Conservation (phyloP, 2,113 vertebrate genomes). For the Pungitius pungitius region DNA sequence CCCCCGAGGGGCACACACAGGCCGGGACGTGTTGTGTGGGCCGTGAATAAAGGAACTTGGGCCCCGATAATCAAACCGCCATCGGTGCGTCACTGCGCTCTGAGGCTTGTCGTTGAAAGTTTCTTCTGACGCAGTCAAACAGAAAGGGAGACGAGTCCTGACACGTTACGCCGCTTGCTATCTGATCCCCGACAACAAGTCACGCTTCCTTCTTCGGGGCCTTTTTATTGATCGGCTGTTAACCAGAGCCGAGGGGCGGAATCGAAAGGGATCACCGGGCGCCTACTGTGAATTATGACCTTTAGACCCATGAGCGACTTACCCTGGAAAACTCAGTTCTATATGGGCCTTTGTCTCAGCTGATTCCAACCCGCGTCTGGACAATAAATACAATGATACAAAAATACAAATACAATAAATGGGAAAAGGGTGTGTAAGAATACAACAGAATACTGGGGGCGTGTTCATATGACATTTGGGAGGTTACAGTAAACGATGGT, state of each 20-base stretch:
- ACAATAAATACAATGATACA: no score
- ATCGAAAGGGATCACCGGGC: constrained; percentile 11
- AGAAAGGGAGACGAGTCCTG: neutral
- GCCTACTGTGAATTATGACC: neutral
- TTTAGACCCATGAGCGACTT: neutral
- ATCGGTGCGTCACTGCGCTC: constrained; percentile 51
- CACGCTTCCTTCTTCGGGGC: constrained; percentile 35
- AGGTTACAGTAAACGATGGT: no score
- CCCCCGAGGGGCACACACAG: no score
- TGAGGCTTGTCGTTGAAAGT: neutral
- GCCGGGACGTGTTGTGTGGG: neutral
- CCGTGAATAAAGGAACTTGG: neutral
- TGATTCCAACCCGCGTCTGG: neutral
- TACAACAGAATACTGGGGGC: no score
- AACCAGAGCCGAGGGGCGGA: constrained; percentile 17
- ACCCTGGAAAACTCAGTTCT: neutral
- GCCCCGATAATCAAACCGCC: constrained; percentile 7
- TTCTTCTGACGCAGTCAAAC: neutral
- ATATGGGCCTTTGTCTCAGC: neutral
- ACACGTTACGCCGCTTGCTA: neutral
- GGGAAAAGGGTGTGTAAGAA: no score
- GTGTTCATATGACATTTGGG: no score
- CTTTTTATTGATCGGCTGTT: constrained; percentile 39
- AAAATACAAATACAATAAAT: no score
- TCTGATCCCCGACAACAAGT: constrained; percentile 27